A percentile compares a stretch with the other conserved stretches of the same genome.
Evolutionary conservation across 2,797 vertebrate species (phyloP).

Genomic region (Argya squamiceps): DNA sequence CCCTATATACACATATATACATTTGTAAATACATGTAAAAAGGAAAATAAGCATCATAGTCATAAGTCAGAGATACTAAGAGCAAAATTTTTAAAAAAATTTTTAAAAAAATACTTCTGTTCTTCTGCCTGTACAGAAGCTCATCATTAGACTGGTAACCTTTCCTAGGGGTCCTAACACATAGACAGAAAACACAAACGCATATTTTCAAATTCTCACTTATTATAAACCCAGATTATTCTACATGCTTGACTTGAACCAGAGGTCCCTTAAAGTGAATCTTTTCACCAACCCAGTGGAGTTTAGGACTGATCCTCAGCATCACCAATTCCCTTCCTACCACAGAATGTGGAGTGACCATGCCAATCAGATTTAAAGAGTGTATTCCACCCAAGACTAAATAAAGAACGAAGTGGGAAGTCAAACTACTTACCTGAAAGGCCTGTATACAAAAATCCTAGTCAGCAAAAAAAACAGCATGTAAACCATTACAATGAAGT

Average conservation of each 20-base stretch:
- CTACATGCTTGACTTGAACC: not conserved
- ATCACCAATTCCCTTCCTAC: not conserved
- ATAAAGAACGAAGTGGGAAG: not conserved
- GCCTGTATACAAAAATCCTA: constrained; percentile 53
- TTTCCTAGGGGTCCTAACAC: not conserved
- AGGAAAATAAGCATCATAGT: not conserved
- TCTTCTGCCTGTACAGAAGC: not conserved
- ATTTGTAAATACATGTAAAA: not conserved
- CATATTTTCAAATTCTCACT: not conserved
- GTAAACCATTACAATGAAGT: not conserved
- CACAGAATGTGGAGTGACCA: not conserved
- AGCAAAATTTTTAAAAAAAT: not conserved
- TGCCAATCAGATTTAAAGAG: not conserved
- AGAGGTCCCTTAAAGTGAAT: not conserved
- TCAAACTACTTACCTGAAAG: constrained; percentile 34
- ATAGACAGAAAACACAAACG: not conserved
- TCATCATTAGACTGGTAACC: not conserved
- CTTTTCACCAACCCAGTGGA: not conserved
- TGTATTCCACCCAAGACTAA: not conserved
- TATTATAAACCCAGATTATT: not conserved
- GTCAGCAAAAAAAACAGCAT: not conserved
- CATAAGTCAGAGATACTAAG: not conserved
- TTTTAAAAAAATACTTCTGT: too few species aligned
- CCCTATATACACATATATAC: not conserved
- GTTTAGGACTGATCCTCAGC: not conserved